Base-by-base conservation (phyloP, 2,797 vertebrate species). In the Agapornis canus region DNA sequence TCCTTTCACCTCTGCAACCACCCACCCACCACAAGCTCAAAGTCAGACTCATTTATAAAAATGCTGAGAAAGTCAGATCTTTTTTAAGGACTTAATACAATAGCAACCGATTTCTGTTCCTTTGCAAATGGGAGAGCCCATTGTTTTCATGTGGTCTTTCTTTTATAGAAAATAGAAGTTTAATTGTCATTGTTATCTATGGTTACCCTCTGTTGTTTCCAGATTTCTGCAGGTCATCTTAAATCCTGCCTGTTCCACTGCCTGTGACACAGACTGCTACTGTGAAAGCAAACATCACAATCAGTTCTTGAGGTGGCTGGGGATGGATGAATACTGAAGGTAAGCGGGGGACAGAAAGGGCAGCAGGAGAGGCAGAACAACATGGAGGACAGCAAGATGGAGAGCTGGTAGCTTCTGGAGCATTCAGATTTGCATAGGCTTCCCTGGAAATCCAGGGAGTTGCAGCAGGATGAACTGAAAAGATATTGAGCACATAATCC, bases 1-100 rank as follows among this genome's bases (percentile, higher is more conserved):
- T 97, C 92, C 90, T 86, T 96, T 95, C 96, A 96, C 94, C 95
- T 96, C 79, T 94, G 94, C 96, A 96, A 89, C 87, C 72, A 94
- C 82, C 45, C 77, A 88, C 78, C 84, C 85, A 73, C 93, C 45
- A 82, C n/a, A 23, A 57, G 80, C 82, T 92, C 95, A 96, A 94
- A 94, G 92, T 94, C 96, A 95, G 92, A 89, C 60, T 91, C 37
- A 94, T 96, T 92, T 91, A 75, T 64, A 86, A 91, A 97, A 92
- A 86, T 0, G 91, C 95, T 95, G 96, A 97, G 90, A 92, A 95
- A 95, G 87, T 60, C 86, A 93, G 78, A 70, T 94, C 43, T 91
- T 92, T 82, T 83, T 69, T 32, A 93, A 95, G 83, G 54, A 85
- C 91, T 93, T 65, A n/a, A 81, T 92, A 91, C 81, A 94, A 72